phyloP scores from a whole-genome alignment of 2,888 invertebrate genomes.

The Napeogenes sylphis region DNA sequence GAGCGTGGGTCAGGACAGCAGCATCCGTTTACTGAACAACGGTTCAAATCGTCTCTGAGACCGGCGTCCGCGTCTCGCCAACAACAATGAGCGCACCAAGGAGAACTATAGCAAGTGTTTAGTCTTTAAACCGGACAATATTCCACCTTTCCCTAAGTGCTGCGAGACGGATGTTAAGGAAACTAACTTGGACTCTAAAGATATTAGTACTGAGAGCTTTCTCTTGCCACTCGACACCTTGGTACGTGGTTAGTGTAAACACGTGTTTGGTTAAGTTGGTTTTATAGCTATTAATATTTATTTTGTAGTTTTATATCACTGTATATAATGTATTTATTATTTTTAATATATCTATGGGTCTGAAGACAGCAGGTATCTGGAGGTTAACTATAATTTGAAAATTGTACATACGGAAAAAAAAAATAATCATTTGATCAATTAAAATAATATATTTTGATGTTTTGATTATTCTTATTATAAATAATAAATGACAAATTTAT shows the following conservation, averaged over 20 bases:
- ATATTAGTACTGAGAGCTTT: conserved; percentile 60
- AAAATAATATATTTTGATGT: too few species aligned
- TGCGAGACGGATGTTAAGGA: conserved; percentile 57
- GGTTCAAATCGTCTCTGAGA: conserved; percentile 68
- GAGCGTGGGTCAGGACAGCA: conserved; percentile 66
- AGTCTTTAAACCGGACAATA: conserved; percentile 46
- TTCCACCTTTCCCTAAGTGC: conserved; percentile 65
- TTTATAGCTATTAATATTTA: too few species aligned
- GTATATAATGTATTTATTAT: too few species aligned
- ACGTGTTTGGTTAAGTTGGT: not conserved
- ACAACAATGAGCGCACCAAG: conserved; percentile 55
- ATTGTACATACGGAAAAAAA: too few species aligned
- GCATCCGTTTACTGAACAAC: conserved; percentile 65
- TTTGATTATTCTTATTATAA: too few species aligned
- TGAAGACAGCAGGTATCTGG: too few species aligned
- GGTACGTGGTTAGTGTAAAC: not conserved
- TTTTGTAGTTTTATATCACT: too few species aligned
- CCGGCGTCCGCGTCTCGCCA: conserved; percentile 47
- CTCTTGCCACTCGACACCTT: conserved; percentile 34
- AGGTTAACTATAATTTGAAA: too few species aligned
- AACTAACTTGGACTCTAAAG: conserved; percentile 46
- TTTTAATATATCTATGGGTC: too few species aligned
- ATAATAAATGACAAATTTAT: too few species aligned
- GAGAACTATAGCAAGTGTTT: conserved; percentile 60
- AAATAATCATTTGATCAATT: too few species aligned